Conservation (phyloP, 2,888 invertebrate genomes). For the Mimumesa dahlbomi region DNA sequence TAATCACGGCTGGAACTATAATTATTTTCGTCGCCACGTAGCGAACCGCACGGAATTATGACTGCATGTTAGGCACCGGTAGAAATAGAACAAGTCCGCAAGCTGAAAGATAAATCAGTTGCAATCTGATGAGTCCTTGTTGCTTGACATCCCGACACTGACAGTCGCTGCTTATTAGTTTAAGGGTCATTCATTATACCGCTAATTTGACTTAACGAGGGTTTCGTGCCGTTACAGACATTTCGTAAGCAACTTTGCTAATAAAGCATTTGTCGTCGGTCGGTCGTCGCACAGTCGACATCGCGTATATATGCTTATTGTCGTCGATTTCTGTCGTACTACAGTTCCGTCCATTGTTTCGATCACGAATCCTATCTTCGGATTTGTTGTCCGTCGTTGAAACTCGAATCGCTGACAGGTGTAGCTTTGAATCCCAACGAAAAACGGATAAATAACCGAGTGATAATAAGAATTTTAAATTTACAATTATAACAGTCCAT, state of each 20-base stretch:
- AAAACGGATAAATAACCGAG: too few relatives aligned
- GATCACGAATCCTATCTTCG: too few relatives aligned
- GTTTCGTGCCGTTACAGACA: conserved; percentile 55
- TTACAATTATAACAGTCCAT: too few relatives aligned
- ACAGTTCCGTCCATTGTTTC: too few relatives aligned
- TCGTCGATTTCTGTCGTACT: too few relatives aligned
- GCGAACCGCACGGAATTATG: conserved; percentile 19
- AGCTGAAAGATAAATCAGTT: conserved; percentile 49
- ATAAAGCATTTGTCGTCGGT: conserved; percentile 59
- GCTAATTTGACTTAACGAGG: conserved; percentile 73
- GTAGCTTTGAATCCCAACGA: too few relatives aligned
- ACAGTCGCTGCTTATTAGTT: conserved; percentile 69
- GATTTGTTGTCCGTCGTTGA: too few relatives aligned
- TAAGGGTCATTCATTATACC: conserved; percentile 58
- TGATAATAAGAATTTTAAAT: too few relatives aligned
- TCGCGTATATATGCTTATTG: conserved; percentile 22
- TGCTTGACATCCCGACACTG: conserved; percentile 69
- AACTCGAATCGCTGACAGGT: too few relatives aligned
- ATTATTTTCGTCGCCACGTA: conserved; percentile 21
- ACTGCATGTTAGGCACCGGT: conserved; percentile 24
- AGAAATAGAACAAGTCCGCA: conserved; percentile 31
- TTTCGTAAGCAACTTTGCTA: conserved; percentile 62
- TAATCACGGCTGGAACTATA: too few relatives aligned
- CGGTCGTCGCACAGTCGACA: conserved; percentile 41
- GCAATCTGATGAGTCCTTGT: conserved; percentile 53